These are phyloP conservation scores for Oryzaephilus surinamensis DNA, from an alignment of 1,140 invertebrate species.

Conservation along the genomic window DNA sequence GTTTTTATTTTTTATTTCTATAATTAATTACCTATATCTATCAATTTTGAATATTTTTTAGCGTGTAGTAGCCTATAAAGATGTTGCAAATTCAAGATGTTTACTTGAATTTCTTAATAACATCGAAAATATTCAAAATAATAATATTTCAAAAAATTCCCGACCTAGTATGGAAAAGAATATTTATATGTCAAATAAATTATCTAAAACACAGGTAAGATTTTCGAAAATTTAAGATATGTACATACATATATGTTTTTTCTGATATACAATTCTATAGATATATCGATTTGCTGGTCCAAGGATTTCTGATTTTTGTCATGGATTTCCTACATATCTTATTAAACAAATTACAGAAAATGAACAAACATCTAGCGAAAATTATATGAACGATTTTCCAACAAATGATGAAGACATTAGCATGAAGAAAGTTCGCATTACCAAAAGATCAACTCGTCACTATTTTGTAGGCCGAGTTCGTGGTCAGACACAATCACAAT, in stretches of 20 bases:
- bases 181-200: slow-evolving; percentile 16
- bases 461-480: slow-evolving; percentile 30
- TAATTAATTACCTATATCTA: not conserved
- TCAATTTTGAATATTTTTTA: slow-evolving; percentile 14
- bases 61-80: slow-evolving; percentile 24
- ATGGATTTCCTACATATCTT: slow-evolving; percentile 28
- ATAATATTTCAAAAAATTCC: slow-evolving; percentile 13
- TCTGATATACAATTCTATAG: too few species aligned
- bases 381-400: slow-evolving; percentile 1
- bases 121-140: slow-evolving; percentile 19
- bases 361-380: slow-evolving; percentile 3
- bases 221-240: not conserved
- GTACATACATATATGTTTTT: not conserved
- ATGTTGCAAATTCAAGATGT: slow-evolving; percentile 25
- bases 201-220: slow-evolving; percentile 26
- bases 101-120: slow-evolving; percentile 22
- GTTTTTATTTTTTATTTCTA: slow-evolving; percentile 5
- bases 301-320: slow-evolving; percentile 27
- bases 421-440: slow-evolving; percentile 6
- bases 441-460: slow-evolving; percentile 18
- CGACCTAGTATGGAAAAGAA: slow-evolving; percentile 15
- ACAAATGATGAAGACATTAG: slow-evolving; percentile 12
- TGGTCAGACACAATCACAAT: slow-evolving; percentile 75
- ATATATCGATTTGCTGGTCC: slow-evolving; percentile 25
- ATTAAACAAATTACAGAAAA: slow-evolving; percentile 16